Base-by-base conservation (phyloP, 2,797 vertebrate genomes). In the Streptopelia turtur region DNA sequence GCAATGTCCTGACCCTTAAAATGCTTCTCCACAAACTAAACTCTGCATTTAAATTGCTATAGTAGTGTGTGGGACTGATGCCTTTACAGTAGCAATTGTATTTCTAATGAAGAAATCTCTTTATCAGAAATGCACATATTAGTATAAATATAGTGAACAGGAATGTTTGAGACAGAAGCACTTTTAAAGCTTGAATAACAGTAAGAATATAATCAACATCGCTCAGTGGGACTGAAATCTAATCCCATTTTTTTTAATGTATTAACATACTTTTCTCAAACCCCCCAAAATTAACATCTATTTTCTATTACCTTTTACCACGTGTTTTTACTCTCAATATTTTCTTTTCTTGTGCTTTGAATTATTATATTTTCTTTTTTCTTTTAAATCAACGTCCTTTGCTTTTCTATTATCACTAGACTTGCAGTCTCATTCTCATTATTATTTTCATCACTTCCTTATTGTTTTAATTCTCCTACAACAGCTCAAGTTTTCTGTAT, bases 251-350 rank as follows among this genome's bases (percentile, higher is more conserved):
- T 63, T 83, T 56, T 7, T 43, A 8, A 66, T 35, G 2, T 45
- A 20, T 41, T 66, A 55, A 1, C 39, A 66, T 43, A 59, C 3
- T 77, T 89, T 45, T 43, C 9, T 13, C 21, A 64, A 6, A 45
- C 4, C 4, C 4, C 12, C 4, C 2, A 8, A 59, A 85, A 47
- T 47, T 37, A 14, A 3, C 39, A 13, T 10, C 1, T 24, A 49
- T 35, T 76, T 84, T 57, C 10, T 85, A 6, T 56, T 85, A 43
- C 7, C 2, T 56, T 84, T 90, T 66, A 23, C 18, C 59, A 5
- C 31, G 11, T 64, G 13, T 22, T 88, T 81, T 94, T 72, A 30
- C 7, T 39, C 16, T 84, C 13, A 49, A 2, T 57, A 43, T 66
- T 87, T 63, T 89, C 2, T 52, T 80, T 68, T 66, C 18, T 60